Base-by-base conservation (phyloP, 2,797 vertebrate genomes). In the Phoxinus dragarum region DNA sequence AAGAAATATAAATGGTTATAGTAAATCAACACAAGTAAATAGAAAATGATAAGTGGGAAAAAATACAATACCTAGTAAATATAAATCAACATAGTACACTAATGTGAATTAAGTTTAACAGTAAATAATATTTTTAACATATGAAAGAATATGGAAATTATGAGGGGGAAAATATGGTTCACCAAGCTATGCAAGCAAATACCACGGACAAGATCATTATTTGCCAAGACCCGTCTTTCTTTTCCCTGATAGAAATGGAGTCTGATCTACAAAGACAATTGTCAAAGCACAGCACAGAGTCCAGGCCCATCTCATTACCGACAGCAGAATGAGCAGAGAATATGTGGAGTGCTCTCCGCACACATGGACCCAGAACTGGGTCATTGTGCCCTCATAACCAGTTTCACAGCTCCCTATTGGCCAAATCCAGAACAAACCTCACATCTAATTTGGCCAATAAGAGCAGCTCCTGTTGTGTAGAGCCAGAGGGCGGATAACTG, bases 371-470 rank as follows among this genome's bases (percentile, higher is more conserved):
- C 61, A 88, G 76, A 91, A 88, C 74, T 91, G 84, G 89, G 89
- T 88, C 90, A 88, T 72, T 89, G 74, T 86, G 87, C 75, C 79
- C 84, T 82, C 89, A 85, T 89, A 87, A 90, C 86, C 88, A 67
- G 83, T 88, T 47, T 80, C 34, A 19, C 44, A 80, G 74, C 84
- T 79, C 84, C 86, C 87, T 59, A 94, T 92, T 94, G 92, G 92
- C 52, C 79, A 44, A 27, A 54, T 19, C 56, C 2, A 38, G 49
- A 52, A 44, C 73, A 52, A n/a, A 8, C 75, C 74, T 82, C 67
- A 78, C 81, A 81, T 67, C 84, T 42, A 1, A 21, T 12, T 56
- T 0, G 16, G 61, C 92, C 91, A 93, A 93, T 93, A 42, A 79
- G 76, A 84, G 81, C 23, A 82, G 85, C 69, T 36, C 49, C 67